phyloP scores from a whole-genome alignment of 2,797 vertebrate genomes.

The Gobionotothen gibberifrons region DNA sequence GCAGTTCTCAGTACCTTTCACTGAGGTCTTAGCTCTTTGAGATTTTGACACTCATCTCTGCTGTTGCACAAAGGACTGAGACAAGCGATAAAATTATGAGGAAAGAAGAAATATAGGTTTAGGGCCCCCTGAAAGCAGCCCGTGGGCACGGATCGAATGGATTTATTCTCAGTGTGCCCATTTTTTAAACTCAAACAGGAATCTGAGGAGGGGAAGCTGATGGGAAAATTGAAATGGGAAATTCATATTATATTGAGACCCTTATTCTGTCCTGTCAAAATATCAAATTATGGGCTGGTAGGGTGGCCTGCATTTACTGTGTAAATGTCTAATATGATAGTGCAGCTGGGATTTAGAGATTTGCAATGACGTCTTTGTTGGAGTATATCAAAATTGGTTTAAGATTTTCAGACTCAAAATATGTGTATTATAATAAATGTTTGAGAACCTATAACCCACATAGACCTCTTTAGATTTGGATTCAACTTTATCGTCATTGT shows the following conservation, averaged over 20 bases:
- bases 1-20: conserved; percentile 57
- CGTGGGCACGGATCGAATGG: conserved; percentile 75
- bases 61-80: conserved; percentile 70
- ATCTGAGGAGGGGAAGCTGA: conserved; percentile 62
- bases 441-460: neutral
- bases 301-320: conserved; percentile 53
- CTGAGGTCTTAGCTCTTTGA: conserved; percentile 69
- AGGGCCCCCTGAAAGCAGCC: conserved; percentile 77
- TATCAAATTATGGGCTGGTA: conserved; percentile 52
- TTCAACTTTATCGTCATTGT: no score
- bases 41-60: conserved; percentile 73
- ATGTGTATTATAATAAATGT: neutral
- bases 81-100: conserved; percentile 74
- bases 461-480: no score
- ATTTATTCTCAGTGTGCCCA: conserved; percentile 74
- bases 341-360: conserved; percentile 21
- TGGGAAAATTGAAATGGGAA: conserved; percentile 61
- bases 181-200: conserved; percentile 80
- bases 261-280: conserved; percentile 47
- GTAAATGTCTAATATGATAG: conserved; percentile 40
- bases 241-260: conserved; percentile 59
- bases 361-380: conserved; percentile 23
- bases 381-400: neutral
- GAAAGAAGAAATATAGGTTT: conserved; percentile 78
- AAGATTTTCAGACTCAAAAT: neutral